Evolutionary conservation across 2,113 vertebrate species (phyloP), one percentile per base, ranked within the genome.

Genomic region (Tretioscincus oriximinensis): DNA sequence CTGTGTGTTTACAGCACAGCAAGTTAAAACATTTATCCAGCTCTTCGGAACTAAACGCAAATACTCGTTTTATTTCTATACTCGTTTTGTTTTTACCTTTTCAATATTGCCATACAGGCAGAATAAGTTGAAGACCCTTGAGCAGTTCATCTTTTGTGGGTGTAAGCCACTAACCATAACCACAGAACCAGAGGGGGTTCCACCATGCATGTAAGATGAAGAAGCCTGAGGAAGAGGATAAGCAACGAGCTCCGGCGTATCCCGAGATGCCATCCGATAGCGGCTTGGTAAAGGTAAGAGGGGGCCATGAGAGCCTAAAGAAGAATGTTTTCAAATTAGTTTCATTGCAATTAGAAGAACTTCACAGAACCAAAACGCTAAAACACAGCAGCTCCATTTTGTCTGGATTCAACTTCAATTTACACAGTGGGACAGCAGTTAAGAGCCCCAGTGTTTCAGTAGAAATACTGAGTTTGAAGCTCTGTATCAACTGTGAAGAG

Each of bases 91-190:
- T 82, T 84, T 92, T 88, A 99, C 98, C 97, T 99, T 99, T 94
- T 99, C 98, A 81, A 99, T 97, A 94, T 99, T 99, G 86, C 98
- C 98, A 77, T 99, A 99, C 70, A 99, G 96, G 92, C 98, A 99
- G 94, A 99, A 98, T 61, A 99, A 93, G 94, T 99, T 99, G 95
- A 99, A 99, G 91, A 99, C 97, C 86, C 97, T 96, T 49, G 96
- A 97, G 90, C 98, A 99, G 95, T 99, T 99, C 97, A 99, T 99
- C 93, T 98, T 99, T 88, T 96, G 92, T 31, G 96, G 96, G 90
- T 99, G 97, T 81, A 99, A 95, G 63, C 97, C 97, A 89, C 97
- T 98, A 85, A 99, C 97, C 97, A 99, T 99, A 87, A 98, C 97
- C 72, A 99, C 98, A 3, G 97, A 98, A 77, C 97, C 98, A 67